Conservation (phyloP, 1,140 invertebrate species). For the Pemphigus obesinymphae region DNA sequence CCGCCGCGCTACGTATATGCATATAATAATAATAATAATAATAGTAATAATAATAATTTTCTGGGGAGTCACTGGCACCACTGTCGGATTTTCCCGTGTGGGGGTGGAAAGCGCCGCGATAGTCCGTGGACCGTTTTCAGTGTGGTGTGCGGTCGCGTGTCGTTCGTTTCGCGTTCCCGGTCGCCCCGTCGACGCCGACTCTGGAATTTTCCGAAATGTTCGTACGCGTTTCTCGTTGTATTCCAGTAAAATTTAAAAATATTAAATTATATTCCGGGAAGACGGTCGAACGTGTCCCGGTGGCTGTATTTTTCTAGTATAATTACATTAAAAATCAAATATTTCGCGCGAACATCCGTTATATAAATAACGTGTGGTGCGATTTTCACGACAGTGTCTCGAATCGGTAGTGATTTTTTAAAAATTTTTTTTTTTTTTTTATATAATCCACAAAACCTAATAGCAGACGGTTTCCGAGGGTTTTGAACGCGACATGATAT, state of each 20-base stretch:
- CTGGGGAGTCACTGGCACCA: neutral
- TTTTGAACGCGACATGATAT: too few relatives aligned
- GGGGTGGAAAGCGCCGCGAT: neutral
- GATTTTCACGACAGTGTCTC: too few relatives aligned
- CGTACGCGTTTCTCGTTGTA: neutral
- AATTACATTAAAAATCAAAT: too few relatives aligned
- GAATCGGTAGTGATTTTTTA: too few relatives aligned
- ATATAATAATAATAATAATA: neutral
- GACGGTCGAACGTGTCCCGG: too few relatives aligned
- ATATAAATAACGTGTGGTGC: too few relatives aligned
- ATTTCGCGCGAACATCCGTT: too few relatives aligned
- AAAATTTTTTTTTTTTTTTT: too few relatives aligned
- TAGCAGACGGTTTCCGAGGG: too few relatives aligned
- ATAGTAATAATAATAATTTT: constrained; percentile 1
- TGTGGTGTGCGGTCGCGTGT: constrained; percentile 17
- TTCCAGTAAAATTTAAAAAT: neutral
- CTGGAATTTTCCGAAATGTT: neutral
- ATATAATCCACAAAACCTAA: too few relatives aligned
- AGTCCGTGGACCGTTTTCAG: constrained; percentile 22
- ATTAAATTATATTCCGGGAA: neutral
- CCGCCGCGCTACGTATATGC: too few relatives aligned
- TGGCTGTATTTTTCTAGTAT: too few relatives aligned
- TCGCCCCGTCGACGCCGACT: neutral
- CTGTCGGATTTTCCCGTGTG: constrained; percentile 2
- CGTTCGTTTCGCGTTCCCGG: constrained; percentile 16